Evolutionary conservation across 2,113 vertebrate species (phyloP), one percentile per base, ranked within the genome.

Genomic region (Neogale vison): DNA sequence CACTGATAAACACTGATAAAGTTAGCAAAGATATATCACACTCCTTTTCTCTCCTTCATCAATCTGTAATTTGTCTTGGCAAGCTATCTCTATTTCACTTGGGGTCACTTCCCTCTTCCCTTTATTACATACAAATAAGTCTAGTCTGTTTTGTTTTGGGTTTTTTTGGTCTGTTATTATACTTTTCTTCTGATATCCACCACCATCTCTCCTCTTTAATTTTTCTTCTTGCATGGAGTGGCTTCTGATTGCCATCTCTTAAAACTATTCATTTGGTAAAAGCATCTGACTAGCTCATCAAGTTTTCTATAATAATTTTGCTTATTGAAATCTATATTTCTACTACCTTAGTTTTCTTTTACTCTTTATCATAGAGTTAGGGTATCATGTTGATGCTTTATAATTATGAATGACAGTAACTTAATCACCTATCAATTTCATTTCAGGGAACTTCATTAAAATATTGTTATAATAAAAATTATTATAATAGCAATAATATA

Each of bases 41-140:
- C 17, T 67, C 36, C 23, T n/a, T 69, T 93, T 61, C 67, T 61
- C 17, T 94, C 47, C 71, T 83, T 93, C 20, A 85, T 96, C 47
- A 85, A 36, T 31, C 34, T 88, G 36, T 93, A 81, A 83, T 92
- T 84, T 92, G 65, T 81, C 79, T 92, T 97, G 65, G 39, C 79
- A 92, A 96, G 45, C 55, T 80, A 94, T 36, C 34, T 10, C 17
- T 90, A 71, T 72, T 94, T 87, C 65, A 90, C 18, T 6, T 67
- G 72, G 90, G 7, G 50, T 65, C 50, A 88, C 34, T 77, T 71
- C 34, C 34, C 61, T 90, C 57, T 86, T 94, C 93, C 29, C 63
- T 65, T 91, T 76, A 87, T 50, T 67, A 96, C n/a, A 93, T 77
- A 93, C 29, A 72, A 71, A 31, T 31, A 86, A 95, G 23, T 45